These are phyloP conservation scores for Notoglanidium macrostoma DNA, from an alignment of 2,797 vertebrate species.

Conservation along the genomic window DNA sequence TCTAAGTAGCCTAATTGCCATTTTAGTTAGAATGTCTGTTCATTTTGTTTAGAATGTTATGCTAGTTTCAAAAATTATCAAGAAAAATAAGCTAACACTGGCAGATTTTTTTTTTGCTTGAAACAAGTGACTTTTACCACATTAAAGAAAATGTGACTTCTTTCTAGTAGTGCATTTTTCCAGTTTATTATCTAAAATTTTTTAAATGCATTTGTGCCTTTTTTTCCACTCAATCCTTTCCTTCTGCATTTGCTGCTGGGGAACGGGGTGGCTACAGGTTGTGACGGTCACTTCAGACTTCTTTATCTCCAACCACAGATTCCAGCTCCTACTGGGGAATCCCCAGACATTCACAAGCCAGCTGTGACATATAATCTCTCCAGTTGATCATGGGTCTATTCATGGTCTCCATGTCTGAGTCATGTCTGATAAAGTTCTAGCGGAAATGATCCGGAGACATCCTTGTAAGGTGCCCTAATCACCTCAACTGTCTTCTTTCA, in stretches of 20 bases:
- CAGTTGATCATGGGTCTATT: not conserved
- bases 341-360: not conserved
- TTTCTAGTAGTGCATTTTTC: no score
- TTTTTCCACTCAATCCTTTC: not conserved
- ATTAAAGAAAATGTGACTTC: no score
- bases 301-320: constrained; percentile 4
- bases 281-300: not conserved
- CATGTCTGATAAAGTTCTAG: not conserved
- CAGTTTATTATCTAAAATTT: not conserved
- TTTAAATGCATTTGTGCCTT: not conserved
- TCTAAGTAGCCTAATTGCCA: no score
- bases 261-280: not conserved
- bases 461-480: not conserved
- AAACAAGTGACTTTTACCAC: no score
- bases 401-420: not conserved
- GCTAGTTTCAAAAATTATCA: no score
- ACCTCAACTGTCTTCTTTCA: not conserved
- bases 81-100: no score
- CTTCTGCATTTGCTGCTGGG: not conserved
- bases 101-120: no score
- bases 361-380: not conserved
- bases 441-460: not conserved
- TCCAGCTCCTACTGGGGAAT: not conserved
- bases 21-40: no score
- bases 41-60: no score